Evolutionary conservation across 2,888 invertebrate species (phyloP), one percentile per base, ranked within the genome.

Genomic region (Itoplectis maculator): DNA sequence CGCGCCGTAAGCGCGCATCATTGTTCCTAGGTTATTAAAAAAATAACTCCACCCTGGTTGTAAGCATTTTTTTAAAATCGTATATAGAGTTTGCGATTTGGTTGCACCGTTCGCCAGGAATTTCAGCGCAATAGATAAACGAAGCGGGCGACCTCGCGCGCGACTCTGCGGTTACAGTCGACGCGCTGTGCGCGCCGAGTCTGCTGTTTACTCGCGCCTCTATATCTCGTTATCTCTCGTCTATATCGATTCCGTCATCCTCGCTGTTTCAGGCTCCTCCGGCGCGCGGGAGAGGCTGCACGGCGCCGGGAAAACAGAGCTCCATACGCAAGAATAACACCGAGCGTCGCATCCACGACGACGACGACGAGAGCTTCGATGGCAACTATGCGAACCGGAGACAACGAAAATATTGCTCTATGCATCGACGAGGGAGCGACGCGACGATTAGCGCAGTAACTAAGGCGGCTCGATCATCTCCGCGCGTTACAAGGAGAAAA

Each of bases 291-390:
- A 84, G 89, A 89, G 85, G 87, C 84, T 84, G 84, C 79, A 83
- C 88, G 86, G 63, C 81, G 86, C 86, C n/a, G 88, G 84, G 81
- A 90, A 88, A 91, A 90, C 90, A 91, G 85, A 89, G 91, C 89
- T 89, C 91, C 89, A 91, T 91, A 90, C 86, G 86, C 87, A 88
- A 90, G 88, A 90, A 92, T 90, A 91, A 92, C 90, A 92, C 81
- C n/a, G n/a, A n/a, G 84, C 59, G 69, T 77, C 8, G 35, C 15
- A 59, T 59, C n/a, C 2, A 35, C 4, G 15, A 29, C 29, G 2
- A 29, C 2, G 9, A 2, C 40, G 20, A 40, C 23, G 45, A 42
- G 37, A 84, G 13, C 56, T 79, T 20, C n/a, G 42, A n/a, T n/a
- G n/a, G 75, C 69, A 73, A 51, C 11, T n/a, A 35, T 29, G 45